Percentiles rank a stretch among this genome's conserved stretches.
Evolutionary conservation across 2,888 invertebrate species (phyloP).

Genomic region (Scotopteryx bipunctaria): DNA sequence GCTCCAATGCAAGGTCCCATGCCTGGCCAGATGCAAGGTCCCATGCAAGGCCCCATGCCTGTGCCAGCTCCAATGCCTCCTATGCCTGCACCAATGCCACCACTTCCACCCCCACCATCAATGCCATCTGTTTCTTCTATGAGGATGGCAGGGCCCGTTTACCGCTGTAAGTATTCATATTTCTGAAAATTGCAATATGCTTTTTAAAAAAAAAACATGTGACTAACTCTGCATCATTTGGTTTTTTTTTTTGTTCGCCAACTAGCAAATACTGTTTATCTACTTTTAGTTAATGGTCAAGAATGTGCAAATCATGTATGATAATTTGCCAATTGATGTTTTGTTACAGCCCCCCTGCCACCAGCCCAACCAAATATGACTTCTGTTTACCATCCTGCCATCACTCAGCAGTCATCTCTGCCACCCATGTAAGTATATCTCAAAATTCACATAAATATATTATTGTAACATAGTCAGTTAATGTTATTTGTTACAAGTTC

Average conservation of each 20-base stretch:
- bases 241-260: no score
- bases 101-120: conserved; percentile 30
- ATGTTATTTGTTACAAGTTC: neutral
- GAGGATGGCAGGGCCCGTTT: conserved; percentile 13
- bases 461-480: no score
- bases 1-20: conserved; percentile 38
- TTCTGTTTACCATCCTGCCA: neutral
- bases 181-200: neutral
- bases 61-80: conserved; percentile 18
- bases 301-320: no score
- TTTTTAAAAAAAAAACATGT: neutral
- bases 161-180: conserved; percentile 19
- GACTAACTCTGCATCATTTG: no score
- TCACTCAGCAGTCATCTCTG: neutral
- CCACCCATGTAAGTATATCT: neutral
- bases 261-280: no score
- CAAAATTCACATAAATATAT: no score
- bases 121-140: conserved; percentile 4
- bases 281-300: no score
- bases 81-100: conserved; percentile 17
- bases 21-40: no score
- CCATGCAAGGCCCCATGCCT: no score
- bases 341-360: neutral
- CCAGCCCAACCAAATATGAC: conserved; percentile 1
- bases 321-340: neutral